phyloP scores from a whole-genome alignment of 2,888 invertebrate species.

The Luperina testacea region DNA sequence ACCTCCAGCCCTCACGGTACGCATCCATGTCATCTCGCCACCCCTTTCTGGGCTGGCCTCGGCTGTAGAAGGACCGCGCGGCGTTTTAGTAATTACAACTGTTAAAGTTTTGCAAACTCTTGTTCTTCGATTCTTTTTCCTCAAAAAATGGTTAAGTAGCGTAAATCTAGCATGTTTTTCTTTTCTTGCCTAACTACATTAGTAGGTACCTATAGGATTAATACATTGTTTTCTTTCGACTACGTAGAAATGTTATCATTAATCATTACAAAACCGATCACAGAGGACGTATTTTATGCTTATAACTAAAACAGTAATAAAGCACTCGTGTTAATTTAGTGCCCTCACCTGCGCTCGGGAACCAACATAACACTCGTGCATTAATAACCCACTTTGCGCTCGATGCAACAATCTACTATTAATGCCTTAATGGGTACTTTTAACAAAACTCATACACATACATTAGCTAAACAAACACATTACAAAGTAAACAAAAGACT shows the following conservation, averaged over 20 bases:
- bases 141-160: not conserved
- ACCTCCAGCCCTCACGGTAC: not conserved
- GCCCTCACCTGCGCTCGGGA: no score
- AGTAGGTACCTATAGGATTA: not conserved
- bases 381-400: no score
- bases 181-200: not conserved
- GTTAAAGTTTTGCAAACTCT: not conserved
- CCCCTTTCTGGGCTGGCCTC: not conserved
- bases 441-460: slow-evolving; percentile 12
- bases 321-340: no score
- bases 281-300: no score
- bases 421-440: not conserved
- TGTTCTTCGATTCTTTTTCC: not conserved
- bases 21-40: not conserved
- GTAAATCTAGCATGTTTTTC: not conserved
- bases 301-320: no score
- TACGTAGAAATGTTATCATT: no score
- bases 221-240: not conserved
- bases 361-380: no score
- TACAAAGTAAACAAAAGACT: not conserved
- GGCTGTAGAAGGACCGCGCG: not conserved
- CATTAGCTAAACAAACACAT: slow-evolving; percentile 7
- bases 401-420: no score
- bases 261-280: no score
- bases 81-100: not conserved